phyloP scores from a whole-genome alignment of 2,888 invertebrate species.

The Pecten maximus region DNA sequence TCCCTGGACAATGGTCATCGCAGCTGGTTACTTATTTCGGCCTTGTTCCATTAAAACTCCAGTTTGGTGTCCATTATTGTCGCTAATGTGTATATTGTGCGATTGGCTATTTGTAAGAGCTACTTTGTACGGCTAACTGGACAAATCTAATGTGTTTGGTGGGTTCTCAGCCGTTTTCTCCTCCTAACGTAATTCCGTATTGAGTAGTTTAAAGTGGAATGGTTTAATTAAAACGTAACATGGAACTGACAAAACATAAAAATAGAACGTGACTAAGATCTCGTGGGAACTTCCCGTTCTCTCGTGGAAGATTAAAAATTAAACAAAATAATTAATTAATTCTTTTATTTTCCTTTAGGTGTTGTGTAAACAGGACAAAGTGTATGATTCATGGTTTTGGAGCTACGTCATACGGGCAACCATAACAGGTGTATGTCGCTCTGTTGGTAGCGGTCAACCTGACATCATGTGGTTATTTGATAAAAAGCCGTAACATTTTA shows the following conservation, averaged over 20 bases:
- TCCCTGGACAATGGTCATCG: slow-evolving; percentile 24
- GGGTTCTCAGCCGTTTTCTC: neutral
- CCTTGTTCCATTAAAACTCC: slow-evolving; percentile 33
- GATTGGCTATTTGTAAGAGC: neutral
- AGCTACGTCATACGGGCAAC: neutral
- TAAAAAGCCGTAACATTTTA: too few relatives aligned
- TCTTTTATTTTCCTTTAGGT: neutral
- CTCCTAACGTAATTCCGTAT: neutral
- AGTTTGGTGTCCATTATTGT: neutral
- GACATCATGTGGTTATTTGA: too few relatives aligned
- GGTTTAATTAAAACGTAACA: slow-evolving; percentile 14
- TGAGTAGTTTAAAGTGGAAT: neutral
- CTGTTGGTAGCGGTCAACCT: neutral
- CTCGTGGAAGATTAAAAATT: neutral
- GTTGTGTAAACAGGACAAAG: neutral
- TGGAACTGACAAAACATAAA: neutral
- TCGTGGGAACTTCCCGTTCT: neutral
- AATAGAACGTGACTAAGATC: slow-evolving; percentile 11
- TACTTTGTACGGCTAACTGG: slow-evolving; percentile 1
- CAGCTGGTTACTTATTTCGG: slow-evolving; percentile 26
- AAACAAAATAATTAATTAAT: slow-evolving; percentile 24
- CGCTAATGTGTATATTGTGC: slow-evolving; percentile 7
- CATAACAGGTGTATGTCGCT: neutral
- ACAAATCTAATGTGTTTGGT: neutral
- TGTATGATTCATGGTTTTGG: neutral